Conservation (phyloP, 2,888 invertebrate genomes). For the Lycophotia porphyrea region DNA sequence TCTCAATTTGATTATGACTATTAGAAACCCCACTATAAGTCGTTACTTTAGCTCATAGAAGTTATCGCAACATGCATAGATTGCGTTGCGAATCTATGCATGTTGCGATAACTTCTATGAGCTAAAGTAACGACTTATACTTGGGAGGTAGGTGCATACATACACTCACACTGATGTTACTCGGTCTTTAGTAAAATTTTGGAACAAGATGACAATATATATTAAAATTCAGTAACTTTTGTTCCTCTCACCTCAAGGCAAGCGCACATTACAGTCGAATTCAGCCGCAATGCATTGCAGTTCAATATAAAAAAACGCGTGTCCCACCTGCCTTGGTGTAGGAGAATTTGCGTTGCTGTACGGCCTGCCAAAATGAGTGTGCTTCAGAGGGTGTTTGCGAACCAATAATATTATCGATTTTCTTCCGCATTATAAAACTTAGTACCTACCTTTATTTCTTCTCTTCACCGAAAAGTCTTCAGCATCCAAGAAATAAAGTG, state of each 20-base stretch:
- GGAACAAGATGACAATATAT: background rate
- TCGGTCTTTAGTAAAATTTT: background rate
- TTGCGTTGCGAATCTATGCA: too few relatives aligned
- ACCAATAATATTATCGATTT: background rate
- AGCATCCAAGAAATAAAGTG: slow-evolving; percentile 20
- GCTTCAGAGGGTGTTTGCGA: background rate
- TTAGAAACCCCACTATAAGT: too few relatives aligned
- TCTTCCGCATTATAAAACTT: background rate
- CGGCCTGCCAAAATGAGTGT: background rate
- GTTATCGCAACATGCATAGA: too few relatives aligned
- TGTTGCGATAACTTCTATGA: too few relatives aligned
- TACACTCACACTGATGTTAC: background rate
- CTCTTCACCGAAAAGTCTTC: background rate
- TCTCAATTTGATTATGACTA: background rate
- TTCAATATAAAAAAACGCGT: background rate
- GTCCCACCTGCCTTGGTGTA: background rate
- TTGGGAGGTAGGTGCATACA: background rate
- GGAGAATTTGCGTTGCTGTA: background rate
- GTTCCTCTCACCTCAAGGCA: background rate
- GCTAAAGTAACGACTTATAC: too few relatives aligned
- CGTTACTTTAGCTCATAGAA: too few relatives aligned
- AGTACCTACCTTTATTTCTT: background rate
- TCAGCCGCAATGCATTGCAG: background rate
- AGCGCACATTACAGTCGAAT: background rate
- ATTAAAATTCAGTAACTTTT: background rate